Conservation (phyloP, 2,113 vertebrate genomes). For the Haliaeetus leucogaster region DNA sequence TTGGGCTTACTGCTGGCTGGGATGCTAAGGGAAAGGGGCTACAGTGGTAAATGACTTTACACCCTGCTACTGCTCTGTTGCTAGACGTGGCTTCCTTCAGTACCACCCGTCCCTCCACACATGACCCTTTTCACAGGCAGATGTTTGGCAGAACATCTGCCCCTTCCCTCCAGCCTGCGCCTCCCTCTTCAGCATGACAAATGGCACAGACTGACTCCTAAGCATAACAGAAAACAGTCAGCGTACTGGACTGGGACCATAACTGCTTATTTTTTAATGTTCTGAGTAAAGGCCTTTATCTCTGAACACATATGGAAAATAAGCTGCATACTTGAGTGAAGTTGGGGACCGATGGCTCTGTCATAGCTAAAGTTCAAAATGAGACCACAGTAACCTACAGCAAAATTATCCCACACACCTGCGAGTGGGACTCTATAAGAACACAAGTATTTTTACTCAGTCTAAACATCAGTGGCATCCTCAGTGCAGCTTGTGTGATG, state of each 20-base stretch:
- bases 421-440: background rate
- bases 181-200: accelerated
- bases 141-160: background rate
- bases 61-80: background rate
- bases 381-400: background rate
- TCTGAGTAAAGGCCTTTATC: background rate
- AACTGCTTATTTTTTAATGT: background rate
- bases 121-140: background rate
- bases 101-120: background rate
- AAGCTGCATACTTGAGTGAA: background rate
- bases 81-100: background rate
- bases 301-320: background rate
- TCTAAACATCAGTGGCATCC: background rate
- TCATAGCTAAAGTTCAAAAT: background rate
- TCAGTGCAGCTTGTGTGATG: background rate
- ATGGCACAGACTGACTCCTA: background rate
- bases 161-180: background rate
- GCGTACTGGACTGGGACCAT: accelerated
- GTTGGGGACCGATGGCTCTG: background rate
- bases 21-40: background rate
- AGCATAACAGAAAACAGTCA: background rate
- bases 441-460: background rate
- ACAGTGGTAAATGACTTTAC: background rate
- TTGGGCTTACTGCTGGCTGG: background rate
- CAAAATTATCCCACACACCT: background rate